Evolutionary conservation across 1,140 invertebrate species (phyloP), one percentile per base, ranked within the genome.

Genomic region (Helicoverpa zea): DNA sequence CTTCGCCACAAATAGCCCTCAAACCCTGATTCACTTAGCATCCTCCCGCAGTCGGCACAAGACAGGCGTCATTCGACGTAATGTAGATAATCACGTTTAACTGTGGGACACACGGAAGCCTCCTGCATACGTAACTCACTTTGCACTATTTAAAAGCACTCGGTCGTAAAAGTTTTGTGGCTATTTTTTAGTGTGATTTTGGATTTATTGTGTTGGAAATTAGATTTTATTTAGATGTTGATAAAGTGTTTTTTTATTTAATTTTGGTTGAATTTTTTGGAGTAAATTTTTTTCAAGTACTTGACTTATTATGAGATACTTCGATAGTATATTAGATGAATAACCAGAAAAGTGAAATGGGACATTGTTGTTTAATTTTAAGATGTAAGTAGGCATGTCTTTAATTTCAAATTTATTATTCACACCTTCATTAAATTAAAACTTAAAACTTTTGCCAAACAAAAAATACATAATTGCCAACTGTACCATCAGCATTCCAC

Each of bases 31-130:
- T 78, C 76, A 79, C 35, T 82, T 64, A 30, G 76, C 64, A 75
- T 58, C 66, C n/a, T 23, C 23, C 52, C 16, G 29, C n/a, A 56
- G 16, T 49, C 68, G 70, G 61, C 51, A 68, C 54, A 70, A 75
- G 77, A 85, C 81, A 81, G 83, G 81, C 58, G 47, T 75, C 54
- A 75, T 61, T 75, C 58, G 30, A 18, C 73, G 54, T 61, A 86
- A 87, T 87, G 85, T 82, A 74, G 83, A 83, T 88, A 89, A 89
- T 89, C 87, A 83, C 70, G 81, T 89, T 87, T 83, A 61, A 84
- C 82, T 78, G 80, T 72, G 81, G 81, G 75, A 82, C 83, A 83
- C 80, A 80, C 59, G 47, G 54, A 61, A 61, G 73, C 73, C 29
- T 47, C 59, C 66, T 85, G 81, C 74, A 83, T 81, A 64, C 80